These are phyloP conservation scores for Masnerella sp. DNA, from an alignment of 2,888 invertebrate species.

Conservation along the genomic window DNA sequence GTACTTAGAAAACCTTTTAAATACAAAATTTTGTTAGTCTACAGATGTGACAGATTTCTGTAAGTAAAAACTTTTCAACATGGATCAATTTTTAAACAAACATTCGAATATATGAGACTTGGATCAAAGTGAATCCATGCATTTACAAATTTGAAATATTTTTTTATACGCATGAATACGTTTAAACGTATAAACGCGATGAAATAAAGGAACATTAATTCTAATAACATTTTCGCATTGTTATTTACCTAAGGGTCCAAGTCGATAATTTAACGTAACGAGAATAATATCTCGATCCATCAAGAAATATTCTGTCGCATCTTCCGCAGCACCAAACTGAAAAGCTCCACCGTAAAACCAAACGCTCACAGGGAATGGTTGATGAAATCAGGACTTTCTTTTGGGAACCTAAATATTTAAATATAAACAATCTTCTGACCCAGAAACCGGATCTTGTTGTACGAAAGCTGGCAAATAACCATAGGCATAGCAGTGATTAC, in stretches of 20 bases:
- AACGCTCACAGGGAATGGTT: slow-evolving; percentile 69
- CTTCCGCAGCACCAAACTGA: slow-evolving; percentile 77
- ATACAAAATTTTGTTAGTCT: too few relatives aligned
- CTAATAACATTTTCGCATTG: too few relatives aligned
- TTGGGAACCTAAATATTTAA: slow-evolving; percentile 70
- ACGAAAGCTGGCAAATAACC: background rate
- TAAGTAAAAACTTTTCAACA: too few relatives aligned
- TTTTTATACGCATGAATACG: too few relatives aligned
- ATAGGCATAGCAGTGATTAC: background rate
- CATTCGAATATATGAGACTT: too few relatives aligned
- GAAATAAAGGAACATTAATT: too few relatives aligned
- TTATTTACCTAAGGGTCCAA: slow-evolving; percentile 82
- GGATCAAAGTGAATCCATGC: too few relatives aligned
- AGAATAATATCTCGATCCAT: slow-evolving; percentile 83
- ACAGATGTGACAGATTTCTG: too few relatives aligned
- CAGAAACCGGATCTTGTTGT: slow-evolving; percentile 37
- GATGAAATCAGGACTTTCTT: background rate
- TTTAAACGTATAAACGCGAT: background rate
- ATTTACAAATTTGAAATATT: too few relatives aligned
- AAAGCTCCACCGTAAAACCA: slow-evolving; percentile 73
- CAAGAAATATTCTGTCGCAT: slow-evolving; percentile 80
- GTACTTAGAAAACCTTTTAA: slow-evolving; percentile 86
- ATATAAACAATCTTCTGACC: slow-evolving; percentile 73
- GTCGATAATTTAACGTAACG: slow-evolving; percentile 84
- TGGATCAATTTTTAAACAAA: background rate